Base-by-base conservation (phyloP, 2,797 vertebrate genomes). In the Carapus acus region DNA sequence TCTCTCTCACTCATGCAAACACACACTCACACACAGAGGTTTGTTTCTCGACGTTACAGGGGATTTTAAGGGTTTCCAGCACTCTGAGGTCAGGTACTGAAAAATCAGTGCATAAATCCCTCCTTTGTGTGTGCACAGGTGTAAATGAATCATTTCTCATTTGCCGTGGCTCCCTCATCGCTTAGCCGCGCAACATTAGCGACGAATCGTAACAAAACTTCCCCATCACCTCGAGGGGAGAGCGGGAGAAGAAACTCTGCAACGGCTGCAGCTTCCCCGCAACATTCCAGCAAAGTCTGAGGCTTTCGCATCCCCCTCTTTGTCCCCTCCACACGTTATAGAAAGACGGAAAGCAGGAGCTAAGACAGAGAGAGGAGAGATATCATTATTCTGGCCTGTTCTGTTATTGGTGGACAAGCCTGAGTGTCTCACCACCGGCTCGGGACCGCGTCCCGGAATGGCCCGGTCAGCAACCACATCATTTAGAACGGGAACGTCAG, bases 401-500 rank as follows among this genome's bases (percentile, higher is more conserved):
- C 60, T 58, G 60, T 55, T 64, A 54, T 73, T 69, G 62, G 44
- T 54, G 57, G 63, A 69, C 56, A 54, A 60, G 42, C 50, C 53
- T 62, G 63, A 20, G 2, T 49, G 37, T 48, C 44, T 29, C 47
- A 46, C 27, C 51, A 34, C 54, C 69, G 51, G 52, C 59, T 43
- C 16, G 6, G 38, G 57, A 58, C 65, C 44, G n/a, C 48, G 49
- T 36, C 44, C 56, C 55, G 43, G 46, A 23, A 15, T 42, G 52
- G 53, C 54, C 65, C 20, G 21, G 34, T 54, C 48, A 65, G 45
- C 43, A 18, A 74, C 74, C 74, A 78, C 71, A 78, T 81, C 74
- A 69, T 77, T 65, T 44, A 29, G 27, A 60, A 55, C 16, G 8
- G 2, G 47, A 27, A 63, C 63, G 54, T 53, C 54, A 43, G 58